Percentiles rank a stretch among this genome's conserved stretches.
These are phyloP conservation scores for Phrynosoma blainvillii DNA, from an alignment of 2,113 vertebrate genomes.

Conservation along the genomic window DNA sequence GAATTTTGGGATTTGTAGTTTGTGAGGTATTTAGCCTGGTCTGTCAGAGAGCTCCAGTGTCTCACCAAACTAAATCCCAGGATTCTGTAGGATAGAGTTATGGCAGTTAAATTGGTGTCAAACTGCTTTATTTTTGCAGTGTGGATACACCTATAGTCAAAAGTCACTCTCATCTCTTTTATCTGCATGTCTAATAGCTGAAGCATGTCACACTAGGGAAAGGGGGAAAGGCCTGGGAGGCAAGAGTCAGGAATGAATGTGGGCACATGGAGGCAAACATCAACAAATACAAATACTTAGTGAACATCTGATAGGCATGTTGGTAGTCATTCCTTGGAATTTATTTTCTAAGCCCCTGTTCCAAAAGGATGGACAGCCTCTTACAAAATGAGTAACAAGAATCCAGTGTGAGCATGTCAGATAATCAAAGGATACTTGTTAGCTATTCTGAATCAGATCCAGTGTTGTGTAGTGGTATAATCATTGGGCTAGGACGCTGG, in stretches of 20 bases:
- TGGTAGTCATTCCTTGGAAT: conserved; percentile 20
- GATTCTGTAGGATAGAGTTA: no score
- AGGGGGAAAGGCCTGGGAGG: background rate
- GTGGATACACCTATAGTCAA: no score
- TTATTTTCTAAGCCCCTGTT: background rate
- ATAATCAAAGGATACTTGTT: no score
- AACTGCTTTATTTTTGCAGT: no score
- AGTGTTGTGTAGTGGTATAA: no score
- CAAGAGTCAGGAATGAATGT: conserved; percentile 1
- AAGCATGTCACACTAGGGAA: background rate
- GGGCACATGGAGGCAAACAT: background rate
- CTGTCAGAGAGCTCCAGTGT: no score
- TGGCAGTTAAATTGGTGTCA: no score
- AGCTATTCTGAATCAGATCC: no score
- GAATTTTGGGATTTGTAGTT: no score
- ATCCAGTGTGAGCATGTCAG: background rate
- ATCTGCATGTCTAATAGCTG: background rate
- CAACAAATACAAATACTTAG: background rate
- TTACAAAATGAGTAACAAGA: background rate
- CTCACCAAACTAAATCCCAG: no score
- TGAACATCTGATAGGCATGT: background rate
- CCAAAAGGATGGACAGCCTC: background rate
- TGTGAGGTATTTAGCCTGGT: no score
- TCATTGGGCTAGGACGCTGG: no score
- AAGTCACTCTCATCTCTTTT: background rate